These are phyloP conservation scores for Drosophila leontia DNA, from an alignment of 1,140 invertebrate species.

Conservation along the genomic window DNA sequence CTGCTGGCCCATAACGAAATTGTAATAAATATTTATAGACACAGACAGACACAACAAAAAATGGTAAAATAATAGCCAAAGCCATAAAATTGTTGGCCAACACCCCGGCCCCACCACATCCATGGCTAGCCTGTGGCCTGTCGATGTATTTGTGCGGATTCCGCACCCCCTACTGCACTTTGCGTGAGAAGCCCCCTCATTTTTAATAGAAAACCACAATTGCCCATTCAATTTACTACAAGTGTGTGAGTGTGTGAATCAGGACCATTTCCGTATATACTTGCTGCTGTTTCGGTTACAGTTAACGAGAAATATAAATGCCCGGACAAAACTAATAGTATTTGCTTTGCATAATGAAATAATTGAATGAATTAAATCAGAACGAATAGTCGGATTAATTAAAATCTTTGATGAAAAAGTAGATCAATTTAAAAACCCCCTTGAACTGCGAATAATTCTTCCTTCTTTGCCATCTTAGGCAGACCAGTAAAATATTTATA, in stretches of 20 bases:
- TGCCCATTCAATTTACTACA: slow-evolving; percentile 56
- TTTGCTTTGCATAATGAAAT: slow-evolving; percentile 42
- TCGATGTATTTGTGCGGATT: slow-evolving; percentile 32
- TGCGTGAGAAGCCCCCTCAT: slow-evolving; percentile 43
- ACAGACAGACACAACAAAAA: slow-evolving; percentile 35
- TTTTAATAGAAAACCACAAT: slow-evolving; percentile 66
- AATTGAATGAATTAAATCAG: slow-evolving; percentile 14
- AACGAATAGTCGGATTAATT: not conserved
- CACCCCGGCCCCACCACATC: not conserved
- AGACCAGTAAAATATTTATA: slow-evolving; percentile 47
- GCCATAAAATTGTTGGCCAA: slow-evolving; percentile 64
- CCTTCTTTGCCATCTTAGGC: slow-evolving; percentile 2
- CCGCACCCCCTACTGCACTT: slow-evolving; percentile 41
- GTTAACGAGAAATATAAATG: slow-evolving; percentile 27
- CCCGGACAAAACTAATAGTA: slow-evolving; percentile 11
- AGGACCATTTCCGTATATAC: not conserved
- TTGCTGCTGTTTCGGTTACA: slow-evolving; percentile 9
- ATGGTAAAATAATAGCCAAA: slow-evolving; percentile 57
- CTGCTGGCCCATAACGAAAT: slow-evolving; percentile 44
- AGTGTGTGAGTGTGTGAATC: slow-evolving; percentile 20
- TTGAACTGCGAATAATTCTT: not conserved
- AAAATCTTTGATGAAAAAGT: not conserved
- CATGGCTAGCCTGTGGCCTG: not conserved
- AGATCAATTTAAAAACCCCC: not conserved
- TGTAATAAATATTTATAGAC: slow-evolving; percentile 75